Base-by-base conservation (phyloP, 2,888 invertebrate genomes). In the Drosophila nr. medialis region DNA sequence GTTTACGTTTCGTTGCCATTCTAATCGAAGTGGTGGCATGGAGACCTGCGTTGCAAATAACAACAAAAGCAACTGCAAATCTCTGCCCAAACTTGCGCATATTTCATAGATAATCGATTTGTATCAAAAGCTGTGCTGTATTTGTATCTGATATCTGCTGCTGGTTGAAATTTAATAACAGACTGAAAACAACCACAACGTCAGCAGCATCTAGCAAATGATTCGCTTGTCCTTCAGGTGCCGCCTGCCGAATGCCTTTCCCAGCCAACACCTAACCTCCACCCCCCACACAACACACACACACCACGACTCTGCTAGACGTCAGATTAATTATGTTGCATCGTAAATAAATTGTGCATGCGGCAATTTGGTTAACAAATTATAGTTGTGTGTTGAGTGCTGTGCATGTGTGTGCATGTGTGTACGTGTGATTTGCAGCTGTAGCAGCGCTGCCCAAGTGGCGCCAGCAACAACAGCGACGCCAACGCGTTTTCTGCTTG, bases 261-360 rank as follows among this genome's bases (percentile, higher is more conserved):
- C 64, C 72, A 65, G 27, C 34, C 32, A 29, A n/a, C 36, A 24
- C 24, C 50, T 30, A 24, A 18, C 11, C 32, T 8, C 21, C 6
- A n/a, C 24, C 11, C 5, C 7, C 10, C 11, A 15, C 11, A 6
- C 15, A 40, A 27, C 38, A 8, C 13, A 18, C 42, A 11, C n/a
- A 34, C 27, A 7, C 32, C 38, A 42, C n/a, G 40, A 24, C 54
- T 55, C 13, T 8, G 36, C 56, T 50, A 56, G 70, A 64, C 53
- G 75, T 78, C 79, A 75, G 80, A 75, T 80, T 78, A 80, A 80
- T 80, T 75, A 82, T 82, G 81, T 81, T 82, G 82, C 81, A 78
- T 81, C 71, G 71, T 72, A 80, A 80, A 80, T 80, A 74, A 81
- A 82, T 82, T 80, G 83, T 82, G 72, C 75, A 78, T 79, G 75